Evolutionary conservation across 2,113 vertebrate species (phyloP), one percentile per base, ranked within the genome.

Genomic region (Festucalex cinctus): DNA sequence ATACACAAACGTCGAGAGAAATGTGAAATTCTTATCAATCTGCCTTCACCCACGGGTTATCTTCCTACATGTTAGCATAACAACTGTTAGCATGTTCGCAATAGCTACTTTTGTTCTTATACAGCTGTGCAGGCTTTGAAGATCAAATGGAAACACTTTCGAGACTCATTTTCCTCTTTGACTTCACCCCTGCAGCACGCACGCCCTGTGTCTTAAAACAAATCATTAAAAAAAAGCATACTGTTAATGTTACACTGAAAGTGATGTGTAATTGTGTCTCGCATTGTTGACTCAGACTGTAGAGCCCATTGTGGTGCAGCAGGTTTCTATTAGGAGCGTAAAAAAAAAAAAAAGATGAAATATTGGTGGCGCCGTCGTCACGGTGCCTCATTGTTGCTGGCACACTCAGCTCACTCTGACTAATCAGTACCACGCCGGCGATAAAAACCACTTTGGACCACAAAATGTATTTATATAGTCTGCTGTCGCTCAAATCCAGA

Each of bases 151-250:
- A 49, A 75, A 57, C 36, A 66, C 59, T 76, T 71, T 77, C 37
- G 76, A 62, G 62, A 63, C 54, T 28, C 41, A 62, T 69, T 70
- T 54, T 54, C 51, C 9, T 51, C 48, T 51, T 57, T 37, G 48
- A 46, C 71, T 26, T 65, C 81, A 70, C 71, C 72, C 68, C 6
- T 60, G 43, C n/a, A 77, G 61, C 73, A 75, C 69, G 61, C 73
- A 75, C 69, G 61, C 70, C 70, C 70, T 70, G 70, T 26, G 57
- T 56, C 39, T 66, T 73, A 83, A 78, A 82, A 65, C 79, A 76
- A 82, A 85, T 78, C 70, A n/a, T 6, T 8, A 59, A 35, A 41
- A 39, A 13, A 41, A 37, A 8, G 10, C 19, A 37, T 9, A 12
- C 48, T 69, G 69, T 65, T 68, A 57, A 60, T 68, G 49, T 65